Conservation (phyloP, 2,113 vertebrate species). For the pig (Sus scrofa) region T2T-Sscrofa CM000820.6:121879001-121879500, state of each 20-base stretch:
- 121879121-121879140: slow-evolving; percentile 57
- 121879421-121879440: neutral
- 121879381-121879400: neutral
- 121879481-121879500: neutral
- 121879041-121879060: slow-evolving; percentile 47
- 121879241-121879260: neutral
- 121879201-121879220: neutral
- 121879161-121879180: neutral
- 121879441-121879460: too few species aligned
- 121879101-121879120: slow-evolving; percentile 53
- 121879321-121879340: neutral
- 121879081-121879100: slow-evolving; percentile 73
- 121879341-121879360: neutral
- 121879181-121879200: neutral
- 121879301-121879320: neutral
- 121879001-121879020: slow-evolving; percentile 59
- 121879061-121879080: slow-evolving; percentile 59
- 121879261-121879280: neutral
- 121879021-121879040: slow-evolving; percentile 64
- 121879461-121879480: neutral
- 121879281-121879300: neutral
- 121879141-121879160: slow-evolving; percentile 38
- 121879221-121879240: neutral
- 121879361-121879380: neutral
- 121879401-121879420: too few species aligned